Base-by-base conservation (phyloP, 2,113 vertebrate species). In the Ailurus styani region DNA sequence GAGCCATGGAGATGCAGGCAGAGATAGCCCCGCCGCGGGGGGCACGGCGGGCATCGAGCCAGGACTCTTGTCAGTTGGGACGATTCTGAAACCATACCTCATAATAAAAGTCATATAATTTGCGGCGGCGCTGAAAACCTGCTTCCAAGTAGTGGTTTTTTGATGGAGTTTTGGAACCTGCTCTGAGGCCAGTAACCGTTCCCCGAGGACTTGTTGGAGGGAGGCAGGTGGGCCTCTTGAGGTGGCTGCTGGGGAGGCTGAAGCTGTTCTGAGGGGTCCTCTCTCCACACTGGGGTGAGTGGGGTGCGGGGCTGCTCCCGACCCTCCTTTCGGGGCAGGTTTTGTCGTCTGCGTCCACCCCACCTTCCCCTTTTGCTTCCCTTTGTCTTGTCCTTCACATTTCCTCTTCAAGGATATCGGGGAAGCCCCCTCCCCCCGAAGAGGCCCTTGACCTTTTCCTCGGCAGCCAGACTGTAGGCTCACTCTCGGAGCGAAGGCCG, bases 111-210 rank as follows among this genome's bases (percentile, higher is more conserved):
- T 93, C 95, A 40, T 78, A 54, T 87, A 90, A 90, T 97, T 88
- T 96, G 96, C 85, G 90, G 90, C 29, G 14, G 96, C 1, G 1
- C 47, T 93, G 96, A 96, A 97, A 96, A 93, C 57, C 81, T 66
- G 83, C 89, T 93, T 96, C 96, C 90, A 96, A 96, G 77, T 83
- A 72, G 83, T 90, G 90, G 95, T 95, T 96, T 97, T 93, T 60
- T 88, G 93, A 96, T 82, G 79, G 87, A 84, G 55, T 85, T 93
- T 91, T 81, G 81, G 87, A 93, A 55, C 50, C 93, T 89, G 77
- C 89, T 93, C 91, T 91, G 82, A 25, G 60, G 89, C 79, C 40
- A 34, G 88, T 60, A 97, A 87, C 47, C 7, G 12, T 87, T 96
- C 45, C 78, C 72, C 0, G 0, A 81, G 82, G 86, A 84, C 55